Evolutionary conservation across 2,888 invertebrate species (phyloP).

Genomic region (Dicroscelio sp.): DNA sequence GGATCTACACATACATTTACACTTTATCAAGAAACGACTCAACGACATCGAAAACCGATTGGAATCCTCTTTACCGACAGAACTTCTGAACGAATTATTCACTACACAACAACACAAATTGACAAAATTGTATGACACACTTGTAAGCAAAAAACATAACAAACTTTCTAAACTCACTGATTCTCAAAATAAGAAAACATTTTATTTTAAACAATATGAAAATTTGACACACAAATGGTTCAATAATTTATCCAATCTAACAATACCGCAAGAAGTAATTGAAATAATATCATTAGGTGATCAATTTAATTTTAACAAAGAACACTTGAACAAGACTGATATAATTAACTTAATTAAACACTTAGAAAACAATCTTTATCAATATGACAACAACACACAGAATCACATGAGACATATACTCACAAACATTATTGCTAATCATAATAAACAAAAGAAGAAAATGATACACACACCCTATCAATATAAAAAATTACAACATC

Average conservation of each 20-base stretch:
- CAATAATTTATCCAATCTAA: not conserved
- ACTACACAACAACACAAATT: not conserved
- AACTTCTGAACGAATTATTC: not conserved
- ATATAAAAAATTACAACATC: not conserved
- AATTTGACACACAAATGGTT: not conserved
- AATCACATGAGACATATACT: slow-evolving; percentile 8
- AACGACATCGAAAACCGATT: not conserved
- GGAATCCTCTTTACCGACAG: not conserved
- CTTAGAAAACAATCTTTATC: not conserved
- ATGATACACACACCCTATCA: not conserved
- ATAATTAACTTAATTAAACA: slow-evolving; percentile 7
- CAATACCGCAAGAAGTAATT: not conserved
- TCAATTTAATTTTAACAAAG: not conserved
- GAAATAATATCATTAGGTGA: not conserved
- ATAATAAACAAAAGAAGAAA: slow-evolving; percentile 5
- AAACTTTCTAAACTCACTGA: not conserved
- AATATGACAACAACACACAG: not conserved
- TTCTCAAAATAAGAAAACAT: not conserved
- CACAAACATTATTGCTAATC: not conserved
- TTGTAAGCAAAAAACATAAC: not conserved
- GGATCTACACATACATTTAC: slow-evolving; percentile 4
- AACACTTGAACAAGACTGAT: not conserved
- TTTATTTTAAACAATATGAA: not conserved
- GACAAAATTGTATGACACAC: not conserved
- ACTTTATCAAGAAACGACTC: not conserved